Percentiles rank a stretch among this genome's conserved stretches.
phyloP scores from a whole-genome alignment of 2,113 vertebrate genomes.

The Grammomys dolichurus region DNA sequence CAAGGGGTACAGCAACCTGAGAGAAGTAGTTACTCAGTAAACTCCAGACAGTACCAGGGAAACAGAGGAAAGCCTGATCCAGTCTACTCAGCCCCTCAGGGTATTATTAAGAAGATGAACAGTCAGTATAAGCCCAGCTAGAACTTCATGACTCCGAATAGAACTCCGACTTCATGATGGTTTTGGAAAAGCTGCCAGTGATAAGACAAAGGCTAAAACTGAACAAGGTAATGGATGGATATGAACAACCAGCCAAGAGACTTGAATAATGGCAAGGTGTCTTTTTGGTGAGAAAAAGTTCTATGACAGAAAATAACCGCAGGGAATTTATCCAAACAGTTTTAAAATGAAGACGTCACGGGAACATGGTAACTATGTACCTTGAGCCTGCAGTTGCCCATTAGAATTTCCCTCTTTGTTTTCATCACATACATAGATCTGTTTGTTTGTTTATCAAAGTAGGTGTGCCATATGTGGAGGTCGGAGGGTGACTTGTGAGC shows the following conservation, averaged over 20 bases:
- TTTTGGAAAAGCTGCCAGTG: not conserved
- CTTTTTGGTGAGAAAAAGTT: not conserved
- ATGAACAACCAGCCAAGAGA: not conserved
- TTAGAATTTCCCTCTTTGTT: not conserved
- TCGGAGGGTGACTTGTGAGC: not conserved
- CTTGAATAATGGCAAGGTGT: not conserved
- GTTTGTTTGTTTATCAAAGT: not conserved
- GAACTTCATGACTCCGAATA: too few species aligned
- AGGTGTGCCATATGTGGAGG: not conserved
- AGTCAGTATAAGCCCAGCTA: not conserved
- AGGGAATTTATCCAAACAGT: not conserved
- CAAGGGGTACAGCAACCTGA: not conserved
- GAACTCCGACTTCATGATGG: not conserved
- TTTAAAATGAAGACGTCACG: not conserved
- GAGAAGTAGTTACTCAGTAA: not conserved
- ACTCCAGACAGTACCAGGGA: not conserved
- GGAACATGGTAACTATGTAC: not conserved
- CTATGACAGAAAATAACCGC: not conserved
- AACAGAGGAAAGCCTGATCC: not conserved
- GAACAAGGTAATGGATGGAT: not conserved
- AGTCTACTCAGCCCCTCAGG: not conserved
- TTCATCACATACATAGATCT: not conserved
- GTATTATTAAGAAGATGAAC: not conserved
- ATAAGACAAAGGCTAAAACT: not conserved
- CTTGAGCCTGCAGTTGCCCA: not conserved